These are phyloP conservation scores for Oxyura jamaicensis DNA, from an alignment of 2,113 vertebrate genomes.

Conservation along the genomic window DNA sequence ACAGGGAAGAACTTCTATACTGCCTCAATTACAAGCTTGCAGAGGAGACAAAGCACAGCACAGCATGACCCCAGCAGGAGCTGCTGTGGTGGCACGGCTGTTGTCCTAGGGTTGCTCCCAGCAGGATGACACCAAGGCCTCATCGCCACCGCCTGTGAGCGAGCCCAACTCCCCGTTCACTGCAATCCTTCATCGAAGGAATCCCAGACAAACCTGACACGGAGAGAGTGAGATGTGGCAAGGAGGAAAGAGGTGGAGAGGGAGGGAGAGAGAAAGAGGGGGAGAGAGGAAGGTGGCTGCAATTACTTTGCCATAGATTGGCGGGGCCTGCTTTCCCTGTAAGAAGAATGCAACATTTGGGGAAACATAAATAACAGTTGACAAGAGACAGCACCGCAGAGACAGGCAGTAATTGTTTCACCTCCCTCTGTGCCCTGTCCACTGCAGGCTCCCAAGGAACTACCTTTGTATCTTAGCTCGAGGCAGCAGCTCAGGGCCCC, in stretches of 20 bases:
- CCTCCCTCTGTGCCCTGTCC: constrained; percentile 71
- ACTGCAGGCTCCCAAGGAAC: constrained; percentile 60
- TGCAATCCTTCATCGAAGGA: not conserved
- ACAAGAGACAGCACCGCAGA: constrained; percentile 55
- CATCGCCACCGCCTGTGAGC: not conserved
- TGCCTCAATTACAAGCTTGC: not conserved
- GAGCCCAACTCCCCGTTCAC: not conserved
- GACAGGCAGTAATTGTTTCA: constrained; percentile 71
- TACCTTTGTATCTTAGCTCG: constrained; percentile 59
- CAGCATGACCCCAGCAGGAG: not conserved
- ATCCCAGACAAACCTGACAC: not conserved
- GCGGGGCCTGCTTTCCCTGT: constrained; percentile 40
- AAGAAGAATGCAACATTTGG: constrained; percentile 62
- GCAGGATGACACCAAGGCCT: not conserved
- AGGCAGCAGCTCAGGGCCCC: constrained; percentile 64
- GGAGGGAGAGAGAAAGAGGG: not conserved
- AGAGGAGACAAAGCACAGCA: not conserved
- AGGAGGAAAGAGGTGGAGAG: not conserved
- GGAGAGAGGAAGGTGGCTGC: not conserved
- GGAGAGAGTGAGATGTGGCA: not conserved
- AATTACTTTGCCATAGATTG: constrained; percentile 64
- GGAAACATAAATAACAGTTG: constrained; percentile 69
- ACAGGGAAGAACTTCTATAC: not conserved
- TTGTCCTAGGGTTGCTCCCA: not conserved
- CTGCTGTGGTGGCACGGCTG: not conserved